Conservation (phyloP, 2,888 invertebrate genomes). For the Cenopis cana region DNA sequence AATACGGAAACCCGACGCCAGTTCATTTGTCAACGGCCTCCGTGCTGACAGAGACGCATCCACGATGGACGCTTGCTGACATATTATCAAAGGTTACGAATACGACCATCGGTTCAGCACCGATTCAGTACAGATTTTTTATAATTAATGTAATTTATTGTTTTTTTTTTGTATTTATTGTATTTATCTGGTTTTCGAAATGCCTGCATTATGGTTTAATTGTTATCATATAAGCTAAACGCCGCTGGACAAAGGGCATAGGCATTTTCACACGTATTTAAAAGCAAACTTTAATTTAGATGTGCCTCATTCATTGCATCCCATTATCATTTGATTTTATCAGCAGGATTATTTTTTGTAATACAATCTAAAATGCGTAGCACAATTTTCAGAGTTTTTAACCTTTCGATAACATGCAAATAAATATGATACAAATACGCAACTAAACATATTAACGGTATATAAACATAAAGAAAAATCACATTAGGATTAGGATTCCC, state of each 20-base stretch:
- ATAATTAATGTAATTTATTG: too few relatives aligned
- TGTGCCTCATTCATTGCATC: neutral
- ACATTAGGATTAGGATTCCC: too few relatives aligned
- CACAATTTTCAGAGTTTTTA: too few relatives aligned
- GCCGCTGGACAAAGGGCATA: too few relatives aligned
- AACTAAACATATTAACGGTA: too few relatives aligned
- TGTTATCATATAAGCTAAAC: too few relatives aligned
- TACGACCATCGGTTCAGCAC: neutral
- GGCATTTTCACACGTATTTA: too few relatives aligned
- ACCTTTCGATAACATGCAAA: neutral
- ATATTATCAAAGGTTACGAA: constrained; percentile 16
- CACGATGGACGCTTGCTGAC: constrained; percentile 20
- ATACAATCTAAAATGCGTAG: too few relatives aligned
- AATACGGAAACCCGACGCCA: constrained; percentile 31
- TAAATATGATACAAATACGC: neutral
- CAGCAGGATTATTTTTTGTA: neutral
- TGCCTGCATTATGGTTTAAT: neutral
- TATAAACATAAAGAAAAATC: neutral
- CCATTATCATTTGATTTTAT: neutral
- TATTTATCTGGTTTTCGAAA: neutral
- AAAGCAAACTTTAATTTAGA: neutral
- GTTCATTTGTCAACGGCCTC: constrained; percentile 40
- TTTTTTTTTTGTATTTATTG: too few relatives aligned
- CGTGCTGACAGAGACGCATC: constrained; percentile 30
- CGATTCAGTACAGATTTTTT: neutral